These are phyloP conservation scores for Ibycter americanus DNA, from an alignment of 2,797 vertebrate species.

Conservation along the genomic window DNA sequence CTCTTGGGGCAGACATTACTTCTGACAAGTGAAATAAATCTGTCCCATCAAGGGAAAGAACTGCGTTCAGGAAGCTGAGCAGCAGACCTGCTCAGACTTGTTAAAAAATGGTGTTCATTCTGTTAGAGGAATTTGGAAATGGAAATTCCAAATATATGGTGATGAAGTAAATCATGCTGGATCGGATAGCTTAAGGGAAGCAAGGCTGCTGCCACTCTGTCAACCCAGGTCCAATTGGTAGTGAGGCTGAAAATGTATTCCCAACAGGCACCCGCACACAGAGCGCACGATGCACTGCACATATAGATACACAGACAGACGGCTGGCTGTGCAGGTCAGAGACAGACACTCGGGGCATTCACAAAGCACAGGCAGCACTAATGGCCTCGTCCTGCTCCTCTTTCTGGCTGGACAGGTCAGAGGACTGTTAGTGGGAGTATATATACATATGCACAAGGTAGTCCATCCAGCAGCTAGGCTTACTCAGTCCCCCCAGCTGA, in stretches of 20 bases:
- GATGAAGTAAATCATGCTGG: neutral
- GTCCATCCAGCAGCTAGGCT: neutral
- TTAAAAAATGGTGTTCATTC: neutral
- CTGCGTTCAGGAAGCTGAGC: neutral
- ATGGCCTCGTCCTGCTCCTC: neutral
- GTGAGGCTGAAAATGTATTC: neutral
- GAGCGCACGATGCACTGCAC: fast-evolving
- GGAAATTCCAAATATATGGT: neutral
- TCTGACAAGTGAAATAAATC: neutral
- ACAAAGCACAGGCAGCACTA: neutral
- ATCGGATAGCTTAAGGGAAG: neutral
- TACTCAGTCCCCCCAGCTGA: neutral
- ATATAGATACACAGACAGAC: neutral
- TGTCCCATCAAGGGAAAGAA: neutral
- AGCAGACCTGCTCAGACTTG: neutral
- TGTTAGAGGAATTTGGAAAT: neutral
- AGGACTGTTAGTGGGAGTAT: fast-evolving
- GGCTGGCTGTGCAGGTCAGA: neutral
- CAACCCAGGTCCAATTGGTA: neutral
- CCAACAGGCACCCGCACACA: neutral
- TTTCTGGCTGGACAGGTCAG: neutral
- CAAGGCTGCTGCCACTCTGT: neutral
- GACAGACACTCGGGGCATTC: neutral
- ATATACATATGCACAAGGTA: fast-evolving
- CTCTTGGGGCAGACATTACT: neutral